Evolutionary conservation across 2,888 invertebrate genomes (phyloP).

Genomic region (Beris chalybata): DNA sequence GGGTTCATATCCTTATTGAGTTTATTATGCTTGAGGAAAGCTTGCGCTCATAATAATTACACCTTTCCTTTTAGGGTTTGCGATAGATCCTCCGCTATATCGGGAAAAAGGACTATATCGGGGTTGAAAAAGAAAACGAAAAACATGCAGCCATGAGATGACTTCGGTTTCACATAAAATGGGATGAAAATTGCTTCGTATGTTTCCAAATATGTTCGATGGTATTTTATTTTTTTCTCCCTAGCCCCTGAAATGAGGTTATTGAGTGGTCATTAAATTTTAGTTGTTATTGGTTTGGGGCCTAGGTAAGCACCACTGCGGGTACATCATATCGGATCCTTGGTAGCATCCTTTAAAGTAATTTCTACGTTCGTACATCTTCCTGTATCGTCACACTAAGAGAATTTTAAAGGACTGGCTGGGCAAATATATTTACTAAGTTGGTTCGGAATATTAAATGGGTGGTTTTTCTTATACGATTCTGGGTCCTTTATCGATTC

Average conservation of each 20-base stretch:
- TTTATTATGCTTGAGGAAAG: conserved; percentile 32
- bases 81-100: conserved; percentile 10
- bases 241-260: conserved; percentile 8
- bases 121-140: conserved; percentile 7
- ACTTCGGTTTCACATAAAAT: conserved; percentile 15
- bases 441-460: conserved; percentile 24
- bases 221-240: not conserved
- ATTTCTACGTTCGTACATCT: too few relatives aligned
- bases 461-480: conserved; percentile 9
- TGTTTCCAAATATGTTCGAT: too few relatives aligned
- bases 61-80: conserved; percentile 24
- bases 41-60: conserved; percentile 33
- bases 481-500: conserved; percentile 24
- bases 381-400: too few relatives aligned
- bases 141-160: not conserved
- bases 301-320: too few relatives aligned
- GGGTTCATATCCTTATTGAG: conserved; percentile 38
- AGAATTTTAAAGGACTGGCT: too few relatives aligned
- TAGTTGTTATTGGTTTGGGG: conserved; percentile 10
- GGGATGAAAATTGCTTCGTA: conserved; percentile 10
- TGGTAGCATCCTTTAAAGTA: too few relatives aligned
- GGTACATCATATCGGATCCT: too few relatives aligned
- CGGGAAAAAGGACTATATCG: conserved; percentile 3
- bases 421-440: too few relatives aligned
- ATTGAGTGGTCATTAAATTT: conserved; percentile 26